phyloP scores from a whole-genome alignment of 2,888 invertebrate genomes.

The Bellardia bayeri region DNA sequence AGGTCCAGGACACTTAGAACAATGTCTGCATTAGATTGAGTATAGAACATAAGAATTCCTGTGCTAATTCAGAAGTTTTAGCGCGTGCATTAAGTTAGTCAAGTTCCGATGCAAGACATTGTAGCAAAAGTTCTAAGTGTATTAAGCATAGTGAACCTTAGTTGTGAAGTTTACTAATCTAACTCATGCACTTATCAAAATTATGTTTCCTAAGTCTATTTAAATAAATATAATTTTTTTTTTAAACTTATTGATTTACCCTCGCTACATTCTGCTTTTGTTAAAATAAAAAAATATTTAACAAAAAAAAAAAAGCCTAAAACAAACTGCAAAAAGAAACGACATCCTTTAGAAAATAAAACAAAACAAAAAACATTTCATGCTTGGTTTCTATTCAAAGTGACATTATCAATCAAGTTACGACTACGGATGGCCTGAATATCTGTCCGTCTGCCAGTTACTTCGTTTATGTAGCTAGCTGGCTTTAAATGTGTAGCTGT shows the following conservation, averaged over 20 bases:
- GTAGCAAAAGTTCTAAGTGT: too few species aligned
- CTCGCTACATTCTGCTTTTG: conserved; percentile 6
- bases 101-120: too few species aligned
- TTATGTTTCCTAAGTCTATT: too few species aligned
- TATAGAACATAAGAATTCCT: too few species aligned
- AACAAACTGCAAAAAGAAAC: conserved; percentile 12
- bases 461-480: conserved; percentile 7
- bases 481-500: not conserved
- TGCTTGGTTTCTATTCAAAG: conserved; percentile 65
- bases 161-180: too few species aligned
- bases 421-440: conserved; percentile 38
- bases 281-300: conserved; percentile 29
- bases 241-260: not conserved
- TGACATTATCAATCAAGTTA: conserved; percentile 69
- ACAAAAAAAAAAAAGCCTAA: not conserved
- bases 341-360: conserved; percentile 56
- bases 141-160: too few species aligned
- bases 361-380: conserved; percentile 48
- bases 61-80: too few species aligned
- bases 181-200: too few species aligned
- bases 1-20: too few species aligned
- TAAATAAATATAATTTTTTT: not conserved
- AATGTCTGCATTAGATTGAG: too few species aligned
- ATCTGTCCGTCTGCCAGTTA: conserved; percentile 7
- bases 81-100: too few species aligned